Percentiles rank a stretch among this genome's conserved stretches.
phyloP scores from a whole-genome alignment of 2,797 vertebrate genomes.

The Pogoniulus pusillus region DNA sequence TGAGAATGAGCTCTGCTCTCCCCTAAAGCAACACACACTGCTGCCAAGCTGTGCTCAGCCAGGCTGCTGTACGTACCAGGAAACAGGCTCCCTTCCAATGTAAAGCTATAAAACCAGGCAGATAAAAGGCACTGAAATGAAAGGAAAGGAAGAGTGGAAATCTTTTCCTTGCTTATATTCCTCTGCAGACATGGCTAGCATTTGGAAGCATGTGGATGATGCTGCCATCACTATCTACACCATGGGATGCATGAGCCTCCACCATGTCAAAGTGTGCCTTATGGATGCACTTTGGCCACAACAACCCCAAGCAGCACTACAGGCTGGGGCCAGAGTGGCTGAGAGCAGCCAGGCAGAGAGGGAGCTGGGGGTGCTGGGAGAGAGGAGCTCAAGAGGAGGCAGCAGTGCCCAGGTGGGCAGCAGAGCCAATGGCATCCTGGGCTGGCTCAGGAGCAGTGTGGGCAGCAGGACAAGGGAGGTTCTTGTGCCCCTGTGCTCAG shows the following conservation, averaged over 20 bases:
- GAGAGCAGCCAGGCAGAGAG: no score
- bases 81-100: slow-evolving; percentile 57
- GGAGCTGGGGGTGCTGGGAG: no score
- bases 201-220: slow-evolving; percentile 41
- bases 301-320: no score
- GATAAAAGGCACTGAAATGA: slow-evolving; percentile 60
- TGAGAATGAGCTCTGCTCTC: slow-evolving; percentile 64
- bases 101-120: slow-evolving; percentile 64
- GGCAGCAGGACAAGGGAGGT: no score
- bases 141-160: slow-evolving; percentile 61
- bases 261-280: background rate
- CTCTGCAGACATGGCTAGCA: background rate
- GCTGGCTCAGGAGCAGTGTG: no score
- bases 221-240: background rate
- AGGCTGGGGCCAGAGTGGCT: no score
- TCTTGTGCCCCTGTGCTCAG: no score
- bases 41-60: slow-evolving; percentile 66
- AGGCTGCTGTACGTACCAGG: slow-evolving; percentile 64
- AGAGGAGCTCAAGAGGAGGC: no score
- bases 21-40: slow-evolving; percentile 61
- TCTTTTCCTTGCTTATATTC: background rate
- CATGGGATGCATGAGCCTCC: background rate
- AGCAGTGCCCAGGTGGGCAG: no score
- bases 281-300: no score
- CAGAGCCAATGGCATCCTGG: no score